Base-by-base conservation (phyloP, 53 echinoderm and acorn worm species). In the Temnopleurus reevesii region DNA sequence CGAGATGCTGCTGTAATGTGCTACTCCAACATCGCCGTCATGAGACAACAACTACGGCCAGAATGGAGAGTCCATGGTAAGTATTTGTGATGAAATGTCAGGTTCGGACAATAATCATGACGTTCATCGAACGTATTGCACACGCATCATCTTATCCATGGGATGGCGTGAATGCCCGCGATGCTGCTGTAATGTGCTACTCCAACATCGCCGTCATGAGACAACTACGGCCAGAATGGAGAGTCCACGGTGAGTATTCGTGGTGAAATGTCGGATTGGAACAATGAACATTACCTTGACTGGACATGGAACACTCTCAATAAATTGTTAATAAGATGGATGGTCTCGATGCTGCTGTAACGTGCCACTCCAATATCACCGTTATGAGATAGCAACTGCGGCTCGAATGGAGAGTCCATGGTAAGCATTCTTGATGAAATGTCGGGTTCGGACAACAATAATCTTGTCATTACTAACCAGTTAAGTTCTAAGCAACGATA, bases 121-220 rank as follows among this genome's bases (percentile, higher is more conserved):
- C 89, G 15, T 97, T 90, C 54, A 89, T 89, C 49, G 97, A 95
- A 26, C 92, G 90, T 27, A 82, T 95, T 56, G 89, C 95, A 9
- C 97, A 97, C 36, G 97, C 95, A 25, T 91, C 97, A 27, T 91
- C 92, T 5, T 71, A 86, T 13, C 97, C 97, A 7, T 97, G 97
- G 97, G 83, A 95, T 28, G 97, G 97, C 0, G 61, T 56, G 35
- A 97, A 97, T 36, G 97, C 97, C 17, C 54, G 95, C 18, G 97
- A 97, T 82, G 97, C 97, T 28, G 97, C 95, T 6, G 94, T 97
- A 27, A 82, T 92, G 91, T 97, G 93, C 44, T 97, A 97, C 77
- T 83, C 65, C 25, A 89, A 83, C 57, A 92, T 97, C 57, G 91
- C 93, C 17, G 92, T 87, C 30, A 93, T 97, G 90, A 93, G 97